Percentiles rank a stretch among this genome's conserved stretches.
Evolutionary conservation across 2,888 invertebrate species (phyloP).

Genomic region (Apamea epomidion): DNA sequence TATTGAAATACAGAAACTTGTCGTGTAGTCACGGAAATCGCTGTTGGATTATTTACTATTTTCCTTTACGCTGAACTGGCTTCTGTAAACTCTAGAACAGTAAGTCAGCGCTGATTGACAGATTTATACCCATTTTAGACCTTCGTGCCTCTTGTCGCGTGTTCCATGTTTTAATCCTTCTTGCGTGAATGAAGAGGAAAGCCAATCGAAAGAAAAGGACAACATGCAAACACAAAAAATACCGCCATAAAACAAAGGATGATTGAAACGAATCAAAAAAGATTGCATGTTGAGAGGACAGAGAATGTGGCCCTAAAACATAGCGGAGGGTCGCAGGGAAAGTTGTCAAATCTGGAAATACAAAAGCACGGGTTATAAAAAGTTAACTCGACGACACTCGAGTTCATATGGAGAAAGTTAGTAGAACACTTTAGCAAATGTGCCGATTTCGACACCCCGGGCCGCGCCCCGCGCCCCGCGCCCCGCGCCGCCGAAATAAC

Average conservation of each 20-base stretch:
- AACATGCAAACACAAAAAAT: conserved; percentile 50
- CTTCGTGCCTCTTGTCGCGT: conserved; percentile 9
- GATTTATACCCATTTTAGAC: conserved; percentile 13
- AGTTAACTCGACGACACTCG: conserved; percentile 79
- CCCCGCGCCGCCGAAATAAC: conserved; percentile 76
- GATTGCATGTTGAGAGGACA: conserved; percentile 52
- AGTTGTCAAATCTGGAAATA: conserved; percentile 78
- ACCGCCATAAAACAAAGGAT: conserved; percentile 57
- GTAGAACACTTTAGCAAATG: conserved; percentile 85
- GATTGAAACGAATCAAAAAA: conserved; percentile 61
- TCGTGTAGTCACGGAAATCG: conserved; percentile 20
- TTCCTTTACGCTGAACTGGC: neutral
- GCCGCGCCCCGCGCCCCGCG: conserved; percentile 70
- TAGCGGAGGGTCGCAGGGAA: conserved; percentile 60
- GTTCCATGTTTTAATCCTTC: conserved; percentile 31
- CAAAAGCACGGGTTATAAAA: conserved; percentile 78
- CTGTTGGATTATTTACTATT: conserved; percentile 35
- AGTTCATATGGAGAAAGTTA: conserved; percentile 84
- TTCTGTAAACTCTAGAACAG: neutral
- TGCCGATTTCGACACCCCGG: conserved; percentile 81
- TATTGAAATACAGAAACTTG: conserved; percentile 37
- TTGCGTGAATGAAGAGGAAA: conserved; percentile 17
- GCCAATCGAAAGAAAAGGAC: conserved; percentile 22
- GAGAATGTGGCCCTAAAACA: conserved; percentile 59
- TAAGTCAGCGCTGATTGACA: conserved; percentile 15